Base-by-base conservation (phyloP, 2,797 vertebrate genomes). In the Serranus cabrilla region DNA sequence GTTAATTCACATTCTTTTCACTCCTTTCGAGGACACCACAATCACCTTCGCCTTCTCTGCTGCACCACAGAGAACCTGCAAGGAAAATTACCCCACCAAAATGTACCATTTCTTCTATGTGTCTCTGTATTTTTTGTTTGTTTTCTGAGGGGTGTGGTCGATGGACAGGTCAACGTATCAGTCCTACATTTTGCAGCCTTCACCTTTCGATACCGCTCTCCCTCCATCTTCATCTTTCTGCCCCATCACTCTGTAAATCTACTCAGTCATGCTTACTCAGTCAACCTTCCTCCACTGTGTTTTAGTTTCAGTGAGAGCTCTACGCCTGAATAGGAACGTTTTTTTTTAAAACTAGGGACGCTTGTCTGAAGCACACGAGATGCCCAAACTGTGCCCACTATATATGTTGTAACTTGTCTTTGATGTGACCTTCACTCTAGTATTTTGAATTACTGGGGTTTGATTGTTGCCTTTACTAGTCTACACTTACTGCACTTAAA, bases 231-330 rank as follows among this genome's bases (percentile, higher is more conserved):
- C 34, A 71, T 80, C 68, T 80, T 78, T 84, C 54, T 74, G 78
- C 79, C 80, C 64, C 20, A 11, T 84, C 74, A 37, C 76, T 78
- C 66, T 78, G 45, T 80, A 78, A 75, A 82, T 78, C 66, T 72
- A 49, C 72, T 83, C 74, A 71, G 73, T 83, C 86, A 68, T 71
- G 60, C 68, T 79, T 65, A 70, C 52, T 79, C 37, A 5, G 52
- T 68, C 78, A 62, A 14, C 68, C 71, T 69, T 65, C 31, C 54
- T 75, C 16, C 18, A 16, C 58, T 66, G 61, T 61, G 46, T 73
- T 71, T 71, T 4, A 71, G 18, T 73, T 78, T 55, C 47, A 78
- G 47, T 68, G 58, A 71, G 75, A 67, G 43, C 17, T 27, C 31
- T 11, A 47, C 43, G 27, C 51, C 40, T 31, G 60, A 70, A 74